Evolutionary conservation across 2,113 vertebrate species (phyloP), one percentile per base, ranked within the genome.

Genomic region (Melospiza melodia): DNA sequence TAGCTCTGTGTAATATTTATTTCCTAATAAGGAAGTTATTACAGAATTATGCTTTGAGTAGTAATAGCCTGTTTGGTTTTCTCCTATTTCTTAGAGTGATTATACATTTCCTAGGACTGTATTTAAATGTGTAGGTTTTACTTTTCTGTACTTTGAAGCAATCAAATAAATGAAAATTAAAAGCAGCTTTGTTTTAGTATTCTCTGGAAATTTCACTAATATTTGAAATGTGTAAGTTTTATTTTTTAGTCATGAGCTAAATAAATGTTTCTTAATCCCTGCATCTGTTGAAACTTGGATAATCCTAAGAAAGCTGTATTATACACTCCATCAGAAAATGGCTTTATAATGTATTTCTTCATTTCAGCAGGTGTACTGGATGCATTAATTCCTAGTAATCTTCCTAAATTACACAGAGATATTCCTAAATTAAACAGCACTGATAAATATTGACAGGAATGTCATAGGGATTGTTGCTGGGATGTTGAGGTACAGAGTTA

Each of bases 371-470:
- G 93, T 89, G 96, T 97, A 30, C 89, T 99, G 85, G 98, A 98
- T 52, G 97, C 97, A 67, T 33, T 98, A 62, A 98, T 99, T 37
- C 97, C 98, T 83, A 98, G 98, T 44, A 96, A 91, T 31, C 98
- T 99, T 78, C 98, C 98, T 72, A 96, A 95, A 93, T 96, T 99
- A 65, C 98, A 99, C 86, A 98, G 98, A 80, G 98, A 98, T 88
- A 98, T 98, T 82, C 28, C 17, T 48, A 37, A 68, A 96, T 99
- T 57, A 57, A 93, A 99, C 98, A 23, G 98, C 98, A 31, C 97
- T 98, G 62, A 98, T 99, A 95, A 99, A 98, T 49, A 97, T 97
- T 49, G 98, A 98, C 63, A 99, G 99, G 15, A 98, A 99, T 14
- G 98, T 98, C 61, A 98, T 98, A 96, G 98, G 98, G 84, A 98